A percentile compares a stretch with the other conserved stretches of the same genome.
Conservation (phyloP, 1,140 invertebrate genomes). For the Microplitis mediator region DNA sequence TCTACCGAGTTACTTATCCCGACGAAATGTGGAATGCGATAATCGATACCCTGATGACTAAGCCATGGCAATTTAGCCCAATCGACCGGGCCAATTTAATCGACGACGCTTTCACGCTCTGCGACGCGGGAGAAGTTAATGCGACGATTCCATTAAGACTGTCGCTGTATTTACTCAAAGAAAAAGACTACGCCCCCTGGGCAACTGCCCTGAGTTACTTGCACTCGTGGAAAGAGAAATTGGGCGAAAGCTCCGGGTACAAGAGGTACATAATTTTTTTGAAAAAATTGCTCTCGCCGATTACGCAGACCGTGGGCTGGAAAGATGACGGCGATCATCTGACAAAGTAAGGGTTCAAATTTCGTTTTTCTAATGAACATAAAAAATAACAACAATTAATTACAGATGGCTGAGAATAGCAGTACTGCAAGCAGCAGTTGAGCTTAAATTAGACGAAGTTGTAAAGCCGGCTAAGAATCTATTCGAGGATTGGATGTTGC, state of each 20-base stretch:
- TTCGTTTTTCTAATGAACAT: background rate
- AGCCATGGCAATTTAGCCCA: constrained; percentile 73
- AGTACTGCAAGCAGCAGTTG: constrained; percentile 67
- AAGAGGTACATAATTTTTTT: constrained; percentile 70
- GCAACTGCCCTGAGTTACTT: constrained; percentile 74
- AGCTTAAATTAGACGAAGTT: constrained; percentile 68
- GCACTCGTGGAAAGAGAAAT: constrained; percentile 69
- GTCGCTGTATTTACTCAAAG: constrained; percentile 73
- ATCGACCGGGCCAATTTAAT: constrained; percentile 77
- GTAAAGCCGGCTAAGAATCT: constrained; percentile 67
- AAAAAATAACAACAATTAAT: background rate
- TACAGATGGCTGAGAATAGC: constrained; percentile 66
- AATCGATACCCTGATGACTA: constrained; percentile 70
- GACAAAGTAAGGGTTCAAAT: constrained; percentile 62
- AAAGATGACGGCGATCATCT: constrained; percentile 71
- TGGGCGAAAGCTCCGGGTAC: constrained; percentile 71
- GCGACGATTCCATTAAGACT: constrained; percentile 71
- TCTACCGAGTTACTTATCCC: constrained; percentile 87
- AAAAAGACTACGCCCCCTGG: constrained; percentile 78
- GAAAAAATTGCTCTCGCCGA: constrained; percentile 66
- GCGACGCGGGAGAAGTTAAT: constrained; percentile 75
- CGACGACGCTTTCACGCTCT: constrained; percentile 79
- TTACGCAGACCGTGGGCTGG: constrained; percentile 71
- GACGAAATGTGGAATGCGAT: constrained; percentile 76
- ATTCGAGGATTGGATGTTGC: constrained; percentile 72